Percentiles rank a stretch among this genome's conserved stretches.
Conservation (phyloP, 2,888 invertebrate genomes). For the Cataglyphis albicans region DNA sequence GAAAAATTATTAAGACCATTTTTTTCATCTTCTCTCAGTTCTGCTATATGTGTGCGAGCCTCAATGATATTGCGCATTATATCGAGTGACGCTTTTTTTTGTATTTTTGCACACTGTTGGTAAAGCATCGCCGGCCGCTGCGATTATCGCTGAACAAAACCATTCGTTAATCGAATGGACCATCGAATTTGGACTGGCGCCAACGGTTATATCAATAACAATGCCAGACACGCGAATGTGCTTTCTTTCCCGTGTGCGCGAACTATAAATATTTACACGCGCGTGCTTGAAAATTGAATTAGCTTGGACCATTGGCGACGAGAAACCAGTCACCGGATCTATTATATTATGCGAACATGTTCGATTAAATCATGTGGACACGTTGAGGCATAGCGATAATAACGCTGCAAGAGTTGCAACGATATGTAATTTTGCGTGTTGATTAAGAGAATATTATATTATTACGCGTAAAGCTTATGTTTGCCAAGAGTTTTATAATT, state of each 20-base stretch:
- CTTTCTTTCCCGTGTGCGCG: slow-evolving; percentile 47
- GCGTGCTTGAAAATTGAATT: slow-evolving; percentile 59
- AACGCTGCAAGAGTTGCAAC: slow-evolving; percentile 4
- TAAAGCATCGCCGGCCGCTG: slow-evolving; percentile 21
- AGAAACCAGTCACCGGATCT: slow-evolving; percentile 23
- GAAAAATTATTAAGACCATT: background rate
- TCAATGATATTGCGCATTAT: slow-evolving; percentile 12
- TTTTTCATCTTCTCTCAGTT: background rate
- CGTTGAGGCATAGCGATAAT: slow-evolving; percentile 21
- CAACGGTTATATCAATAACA: slow-evolving; percentile 45
- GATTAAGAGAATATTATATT: slow-evolving; percentile 14
- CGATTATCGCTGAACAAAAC: slow-evolving; percentile 50
- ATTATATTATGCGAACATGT: slow-evolving; percentile 52
- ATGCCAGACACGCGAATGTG: slow-evolving; percentile 24
- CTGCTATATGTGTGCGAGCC: background rate
- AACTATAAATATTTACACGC: slow-evolving; percentile 52
- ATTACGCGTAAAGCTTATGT: background rate
- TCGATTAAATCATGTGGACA: slow-evolving; percentile 47
- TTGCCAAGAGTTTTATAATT: background rate
- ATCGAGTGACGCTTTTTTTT: background rate
- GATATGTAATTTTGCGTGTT: slow-evolving; percentile 20
- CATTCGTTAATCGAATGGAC: slow-evolving; percentile 43
- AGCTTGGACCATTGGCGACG: slow-evolving; percentile 26
- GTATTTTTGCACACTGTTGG: background rate
- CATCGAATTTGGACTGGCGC: slow-evolving; percentile 44